Percentiles rank a stretch among this genome's conserved stretches.
These are phyloP conservation scores for Phodopus roborovskii DNA, from an alignment of 2,113 vertebrate species.

Conservation along the genomic window DNA sequence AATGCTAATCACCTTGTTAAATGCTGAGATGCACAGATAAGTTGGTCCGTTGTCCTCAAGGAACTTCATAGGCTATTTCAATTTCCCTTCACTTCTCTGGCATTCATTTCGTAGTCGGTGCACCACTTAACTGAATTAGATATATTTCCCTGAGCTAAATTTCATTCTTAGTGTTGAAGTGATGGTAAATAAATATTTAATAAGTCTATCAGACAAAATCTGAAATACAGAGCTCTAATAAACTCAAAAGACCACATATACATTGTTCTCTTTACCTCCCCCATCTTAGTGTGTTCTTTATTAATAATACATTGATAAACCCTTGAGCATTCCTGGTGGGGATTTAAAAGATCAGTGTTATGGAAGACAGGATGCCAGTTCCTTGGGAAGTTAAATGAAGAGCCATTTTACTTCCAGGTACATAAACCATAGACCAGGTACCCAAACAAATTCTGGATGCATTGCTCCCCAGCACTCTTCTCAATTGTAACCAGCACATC, in stretches of 20 bases:
- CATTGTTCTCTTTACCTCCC: conserved; percentile 67
- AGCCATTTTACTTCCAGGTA: conserved; percentile 44
- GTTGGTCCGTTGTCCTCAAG: conserved; percentile 34
- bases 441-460: background rate
- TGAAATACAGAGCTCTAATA: conserved; percentile 75
- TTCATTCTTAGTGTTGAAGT: conserved; percentile 71
- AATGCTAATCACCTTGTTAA: background rate
- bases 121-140: conserved; percentile 72
- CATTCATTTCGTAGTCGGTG: conserved; percentile 65
- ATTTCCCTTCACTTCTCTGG: conserved; percentile 54
- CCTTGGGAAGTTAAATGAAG: conserved; percentile 56
- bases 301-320: conserved; percentile 68
- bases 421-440: background rate
- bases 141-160: conserved; percentile 74
- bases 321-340: conserved; percentile 33
- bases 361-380: conserved; percentile 36
- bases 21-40: background rate
- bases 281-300: conserved; percentile 64
- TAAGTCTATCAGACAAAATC: conserved; percentile 71
- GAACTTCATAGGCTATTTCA: conserved; percentile 57
- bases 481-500: background rate
- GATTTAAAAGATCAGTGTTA: conserved; percentile 48
- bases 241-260: conserved; percentile 62
- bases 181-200: conserved; percentile 79
- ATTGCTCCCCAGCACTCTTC: background rate